A percentile compares a stretch with the other conserved stretches of the same genome.
Evolutionary conservation across 2,888 invertebrate genomes (phyloP).

Genomic region (Andrena chrysosceles): DNA sequence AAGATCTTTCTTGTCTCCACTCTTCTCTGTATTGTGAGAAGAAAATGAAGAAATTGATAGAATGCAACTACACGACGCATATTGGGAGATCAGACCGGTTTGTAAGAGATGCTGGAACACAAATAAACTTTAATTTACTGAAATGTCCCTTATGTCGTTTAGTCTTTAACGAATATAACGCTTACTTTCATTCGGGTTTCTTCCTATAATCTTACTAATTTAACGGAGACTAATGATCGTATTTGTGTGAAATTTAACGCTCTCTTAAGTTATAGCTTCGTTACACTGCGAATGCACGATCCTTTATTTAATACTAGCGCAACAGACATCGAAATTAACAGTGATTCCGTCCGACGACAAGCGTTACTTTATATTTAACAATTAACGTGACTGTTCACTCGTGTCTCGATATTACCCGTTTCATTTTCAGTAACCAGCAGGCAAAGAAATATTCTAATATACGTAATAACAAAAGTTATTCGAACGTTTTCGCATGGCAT

Average conservation of each 20-base stretch:
- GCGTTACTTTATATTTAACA: background rate
- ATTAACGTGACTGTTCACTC: slow-evolving; percentile 33
- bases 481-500: background rate
- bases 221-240: slow-evolving; percentile 10
- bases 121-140: background rate
- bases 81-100: background rate
- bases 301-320: slow-evolving; percentile 26
- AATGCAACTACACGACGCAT: too few species aligned
- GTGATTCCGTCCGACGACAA: background rate
- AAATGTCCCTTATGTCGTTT: background rate
- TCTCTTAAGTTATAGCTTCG: slow-evolving; percentile 10
- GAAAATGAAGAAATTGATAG: too few species aligned
- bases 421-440: slow-evolving; percentile 21
- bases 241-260: slow-evolving; percentile 23
- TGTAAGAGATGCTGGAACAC: background rate
- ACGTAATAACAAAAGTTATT: slow-evolving; percentile 1
- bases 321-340: slow-evolving; percentile 38
- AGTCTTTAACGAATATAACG: background rate
- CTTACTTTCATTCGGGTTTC: background rate
- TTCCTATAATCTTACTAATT: slow-evolving; percentile 2
- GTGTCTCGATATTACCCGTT: slow-evolving; percentile 17
- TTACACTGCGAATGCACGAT: background rate
- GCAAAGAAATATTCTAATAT: background rate
- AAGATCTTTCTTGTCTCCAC: too few species aligned
- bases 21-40: too few species aligned